Evolutionary conservation across 2,113 vertebrate genomes (phyloP), one percentile per base, ranked within the genome.

Genomic region (Prinia subflava): DNA sequence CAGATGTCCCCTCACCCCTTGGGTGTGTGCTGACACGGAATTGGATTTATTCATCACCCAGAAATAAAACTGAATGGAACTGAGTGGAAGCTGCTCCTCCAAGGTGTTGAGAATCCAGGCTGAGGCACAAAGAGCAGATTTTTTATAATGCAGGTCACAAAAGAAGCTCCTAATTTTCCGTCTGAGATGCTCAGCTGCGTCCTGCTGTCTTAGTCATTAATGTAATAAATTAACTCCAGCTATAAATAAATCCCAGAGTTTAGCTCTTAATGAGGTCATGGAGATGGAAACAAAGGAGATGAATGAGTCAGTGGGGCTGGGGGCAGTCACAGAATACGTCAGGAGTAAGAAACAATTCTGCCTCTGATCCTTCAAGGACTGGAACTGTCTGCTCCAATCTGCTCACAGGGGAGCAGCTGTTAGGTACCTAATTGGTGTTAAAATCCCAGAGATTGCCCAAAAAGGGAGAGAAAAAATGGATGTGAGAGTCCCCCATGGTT

Each of bases 101-200:
- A 31, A 91, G 56, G 65, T 84, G 77, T 37, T 52, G 64, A 65
- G 46, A 52, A 24, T 35, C 31, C 68, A 41, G 67, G 31, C 67
- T 62, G 92, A 81, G 55, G 64, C 75, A 46, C 23, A 24, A 47
- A 24, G 33, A 92, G 20, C 68, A 70, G 69, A 47, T 63, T 77
- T 78, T 82, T 67, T 6, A 14, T 17, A 15, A 89, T 82, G 89
- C 87, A 44, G 69, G 27, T 79, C 81, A 64, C 65, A 89, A 41
- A 4, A 10, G 19, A 47, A 71, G 78, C 60, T 84, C 69, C 70
- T 56, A 42, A 91, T 94, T 91, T 94, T 94, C 87, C 77, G 39
- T 70, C 73, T 39, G 79, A 88, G 91, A 64, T 21, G 60, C 74
- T 83, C 41, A 86, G 83, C n/a, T 92, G 90, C 28, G n/a, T 92